Evolutionary conservation across 2,113 vertebrate genomes (phyloP), one percentile per base, ranked within the genome.

Genomic region (Verasper variegatus): DNA sequence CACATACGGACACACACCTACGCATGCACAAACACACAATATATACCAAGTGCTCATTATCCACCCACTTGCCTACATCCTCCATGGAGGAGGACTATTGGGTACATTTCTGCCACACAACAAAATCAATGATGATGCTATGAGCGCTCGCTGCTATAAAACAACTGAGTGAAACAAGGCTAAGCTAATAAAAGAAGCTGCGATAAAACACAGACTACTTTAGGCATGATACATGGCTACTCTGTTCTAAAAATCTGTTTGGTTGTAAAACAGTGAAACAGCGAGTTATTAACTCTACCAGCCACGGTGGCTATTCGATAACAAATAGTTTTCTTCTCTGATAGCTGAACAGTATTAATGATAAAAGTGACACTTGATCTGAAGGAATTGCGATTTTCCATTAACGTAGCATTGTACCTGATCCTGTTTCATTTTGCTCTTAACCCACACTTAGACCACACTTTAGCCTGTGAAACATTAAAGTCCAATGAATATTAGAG

Each of bases 31-130:
- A 61, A 85, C 73, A 86, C 81, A 88, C 80, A 82, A 76, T 75
- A 72, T 71, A 85, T 81, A 86, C 62, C 73, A 63, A 73, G 76
- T 71, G 72, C 87, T 90, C 79, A 92, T 92, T 89, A 89, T 84
- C 84, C 89, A 83, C 85, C 88, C 85, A 89, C 90, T 81, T 61
- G 49, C 71, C 71, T 55, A 85, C 85, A 84, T 70, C 76, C 78
- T 90, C 85, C 81, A 82, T 80, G 74, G 74, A 86, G 84, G 76
- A 86, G 80, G 68, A 83, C 86, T 58, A 62, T 21, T 70, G 83
- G 76, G 63, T 79, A 85, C 64, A 76, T 81, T 89, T 84, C 80
- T 87, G 84, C 80, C 75, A 78, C 78, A 89, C 64, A 86, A 86
- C 73, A 88, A 88, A 89, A 88, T 82, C 88, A 79, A 82, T 86